A percentile compares a stretch with the other conserved stretches of the same genome.
Evolutionary conservation across 2,888 invertebrate species (phyloP).

Genomic region (Drosophila bunnanda): DNA sequence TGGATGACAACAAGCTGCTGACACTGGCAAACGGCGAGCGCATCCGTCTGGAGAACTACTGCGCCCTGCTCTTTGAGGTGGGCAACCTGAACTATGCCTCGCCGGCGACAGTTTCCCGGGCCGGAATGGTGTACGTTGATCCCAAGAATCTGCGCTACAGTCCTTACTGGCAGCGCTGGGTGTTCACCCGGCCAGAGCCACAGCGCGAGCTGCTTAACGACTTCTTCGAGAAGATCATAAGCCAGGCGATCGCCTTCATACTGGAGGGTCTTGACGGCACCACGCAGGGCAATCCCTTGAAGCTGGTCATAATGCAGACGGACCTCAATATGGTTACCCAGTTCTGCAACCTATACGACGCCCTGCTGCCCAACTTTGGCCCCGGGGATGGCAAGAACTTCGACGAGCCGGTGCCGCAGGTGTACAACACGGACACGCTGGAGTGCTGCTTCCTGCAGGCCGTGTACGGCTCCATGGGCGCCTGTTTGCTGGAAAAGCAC

Average conservation of each 20-base stretch:
- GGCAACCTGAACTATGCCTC: slow-evolving; percentile 95
- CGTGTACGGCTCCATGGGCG: slow-evolving; percentile 94
- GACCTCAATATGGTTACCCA: slow-evolving; percentile 94
- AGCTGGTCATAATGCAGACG: slow-evolving; percentile 93
- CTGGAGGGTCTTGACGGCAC: slow-evolving; percentile 90
- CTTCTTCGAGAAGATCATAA: slow-evolving; percentile 91
- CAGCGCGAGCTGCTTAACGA: slow-evolving; percentile 85
- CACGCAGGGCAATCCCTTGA: slow-evolving; percentile 90
- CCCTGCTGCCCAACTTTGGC: slow-evolving; percentile 85
- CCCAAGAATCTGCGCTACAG: slow-evolving; percentile 94
- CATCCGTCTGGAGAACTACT: slow-evolving; percentile 92
- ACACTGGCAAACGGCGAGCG: slow-evolving; percentile 96
- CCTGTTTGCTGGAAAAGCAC: slow-evolving; percentile 89
- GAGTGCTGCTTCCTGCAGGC: slow-evolving; percentile 90
- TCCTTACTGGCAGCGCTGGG: slow-evolving; percentile 95
- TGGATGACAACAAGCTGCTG: slow-evolving; percentile 96
- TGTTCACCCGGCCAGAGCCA: slow-evolving; percentile 86
- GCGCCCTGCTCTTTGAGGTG: slow-evolving; percentile 94
- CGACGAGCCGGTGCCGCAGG: slow-evolving; percentile 85
- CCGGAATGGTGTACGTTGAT: slow-evolving; percentile 97
- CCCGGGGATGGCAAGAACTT: slow-evolving; percentile 84
- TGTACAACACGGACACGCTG: slow-evolving; percentile 86
- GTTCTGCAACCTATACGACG: slow-evolving; percentile 92
- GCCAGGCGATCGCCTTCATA: slow-evolving; percentile 89
- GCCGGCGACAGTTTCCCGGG: slow-evolving; percentile 96